Evolutionary conservation across 2,797 vertebrate genomes (phyloP).

Genomic region (Sebastes hopkinsi): DNA sequence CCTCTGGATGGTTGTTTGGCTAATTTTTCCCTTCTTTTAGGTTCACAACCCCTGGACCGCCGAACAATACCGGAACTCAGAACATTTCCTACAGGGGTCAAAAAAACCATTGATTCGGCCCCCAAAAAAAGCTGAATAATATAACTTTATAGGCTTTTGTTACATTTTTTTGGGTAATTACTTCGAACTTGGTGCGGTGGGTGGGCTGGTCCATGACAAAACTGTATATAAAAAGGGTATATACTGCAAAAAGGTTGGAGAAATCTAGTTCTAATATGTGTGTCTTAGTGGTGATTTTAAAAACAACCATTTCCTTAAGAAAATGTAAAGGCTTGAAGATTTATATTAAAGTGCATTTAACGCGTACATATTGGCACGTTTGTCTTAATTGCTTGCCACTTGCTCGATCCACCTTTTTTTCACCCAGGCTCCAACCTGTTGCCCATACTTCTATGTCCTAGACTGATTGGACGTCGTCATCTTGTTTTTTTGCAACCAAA

Average conservation of each 20-base stretch:
- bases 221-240: background rate
- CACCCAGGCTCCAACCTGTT: background rate
- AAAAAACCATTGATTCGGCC: no score
- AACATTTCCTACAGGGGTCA: background rate
- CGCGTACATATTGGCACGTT: accelerated
- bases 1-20: background rate
- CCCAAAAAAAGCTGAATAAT: background rate
- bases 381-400: background rate
- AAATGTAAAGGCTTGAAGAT: no score
- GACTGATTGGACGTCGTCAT: background rate
- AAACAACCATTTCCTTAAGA: no score
- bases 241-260: background rate
- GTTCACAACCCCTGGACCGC: background rate
- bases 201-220: background rate
- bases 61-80: background rate
- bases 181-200: background rate
- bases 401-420: background rate
- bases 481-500: background rate
- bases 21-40: background rate
- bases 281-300: background rate
- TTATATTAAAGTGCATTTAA: accelerated
- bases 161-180: background rate
- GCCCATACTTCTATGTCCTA: background rate
- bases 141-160: background rate
- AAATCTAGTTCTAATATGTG: background rate